A percentile compares a stretch with the other conserved stretches of the same genome.
These are phyloP conservation scores for Sebastes itinus DNA, from an alignment of 2,797 vertebrate species.

Conservation along the genomic window DNA sequence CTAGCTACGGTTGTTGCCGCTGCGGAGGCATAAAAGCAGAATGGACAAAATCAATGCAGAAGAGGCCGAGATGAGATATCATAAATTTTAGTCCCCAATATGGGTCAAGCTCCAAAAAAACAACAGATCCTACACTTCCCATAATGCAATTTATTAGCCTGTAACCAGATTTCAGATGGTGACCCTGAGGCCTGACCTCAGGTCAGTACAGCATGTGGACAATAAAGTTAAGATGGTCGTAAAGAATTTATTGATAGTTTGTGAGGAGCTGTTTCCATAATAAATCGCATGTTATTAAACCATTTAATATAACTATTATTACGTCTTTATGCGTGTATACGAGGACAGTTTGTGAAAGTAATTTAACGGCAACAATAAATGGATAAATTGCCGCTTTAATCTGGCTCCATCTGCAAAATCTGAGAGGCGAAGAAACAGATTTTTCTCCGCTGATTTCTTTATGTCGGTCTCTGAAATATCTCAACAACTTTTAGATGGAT, in stretches of 20 bases:
- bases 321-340: not conserved
- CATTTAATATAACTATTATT: not conserved
- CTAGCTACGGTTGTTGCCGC: too few relatives aligned
- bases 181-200: not conserved
- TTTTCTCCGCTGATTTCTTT: not conserved
- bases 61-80: too few relatives aligned
- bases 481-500: not conserved
- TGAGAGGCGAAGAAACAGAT: not conserved
- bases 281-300: constrained; percentile 10
- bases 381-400: not conserved
- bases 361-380: constrained; percentile 16
- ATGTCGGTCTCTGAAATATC: not conserved
- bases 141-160: too few relatives aligned
- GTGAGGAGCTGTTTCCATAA: not conserved
- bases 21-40: too few relatives aligned
- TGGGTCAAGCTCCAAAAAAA: too few relatives aligned
- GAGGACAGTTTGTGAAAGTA: not conserved
- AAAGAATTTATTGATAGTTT: not conserved
- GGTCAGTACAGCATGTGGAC: not conserved
- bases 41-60: too few relatives aligned
- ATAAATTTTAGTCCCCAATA: too few relatives aligned
- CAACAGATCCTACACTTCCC: too few relatives aligned
- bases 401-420: not conserved
- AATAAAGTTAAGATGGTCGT: not conserved
- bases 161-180: not conserved